Evolutionary conservation across 2,113 vertebrate species (phyloP).

Genomic region (Erinaceus europaeus): DNA sequence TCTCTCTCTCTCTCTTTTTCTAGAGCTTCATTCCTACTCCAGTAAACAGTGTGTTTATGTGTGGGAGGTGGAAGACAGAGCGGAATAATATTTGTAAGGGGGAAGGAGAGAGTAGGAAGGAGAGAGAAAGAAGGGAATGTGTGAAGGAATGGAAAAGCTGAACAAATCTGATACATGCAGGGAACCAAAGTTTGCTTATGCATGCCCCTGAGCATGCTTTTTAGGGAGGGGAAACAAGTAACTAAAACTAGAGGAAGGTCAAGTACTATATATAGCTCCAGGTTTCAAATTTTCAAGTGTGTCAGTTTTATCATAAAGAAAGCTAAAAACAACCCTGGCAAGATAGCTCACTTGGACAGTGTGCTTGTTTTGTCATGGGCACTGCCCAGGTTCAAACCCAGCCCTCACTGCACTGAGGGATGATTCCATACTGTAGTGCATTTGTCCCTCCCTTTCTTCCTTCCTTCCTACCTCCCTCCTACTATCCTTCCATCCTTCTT

Average conservation of each 20-base stretch:
- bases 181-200: neutral
- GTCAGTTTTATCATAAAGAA: neutral
- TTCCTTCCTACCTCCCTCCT: too few species aligned
- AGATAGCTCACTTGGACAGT: too few species aligned
- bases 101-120: neutral
- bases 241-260: neutral
- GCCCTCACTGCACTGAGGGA: too few species aligned
- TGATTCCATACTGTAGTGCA: too few species aligned
- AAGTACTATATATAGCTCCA: neutral
- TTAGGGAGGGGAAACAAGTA: neutral
- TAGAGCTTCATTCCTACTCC: conserved; percentile 19
- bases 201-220: neutral
- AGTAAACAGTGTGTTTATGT: neutral
- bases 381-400: too few species aligned
- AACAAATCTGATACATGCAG: neutral
- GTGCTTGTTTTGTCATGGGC: too few species aligned
- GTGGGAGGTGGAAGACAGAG: too few species aligned
- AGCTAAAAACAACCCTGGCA: neutral
- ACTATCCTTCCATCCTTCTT: too few species aligned
- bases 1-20: too few species aligned
- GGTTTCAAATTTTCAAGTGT: neutral
- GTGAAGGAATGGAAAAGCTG: neutral
- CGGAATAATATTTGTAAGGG: neutral
- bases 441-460: too few species aligned
- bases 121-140: too few species aligned